Evolutionary conservation across 2,797 vertebrate genomes (phyloP).

Genomic region (Mustela erminea): DNA sequence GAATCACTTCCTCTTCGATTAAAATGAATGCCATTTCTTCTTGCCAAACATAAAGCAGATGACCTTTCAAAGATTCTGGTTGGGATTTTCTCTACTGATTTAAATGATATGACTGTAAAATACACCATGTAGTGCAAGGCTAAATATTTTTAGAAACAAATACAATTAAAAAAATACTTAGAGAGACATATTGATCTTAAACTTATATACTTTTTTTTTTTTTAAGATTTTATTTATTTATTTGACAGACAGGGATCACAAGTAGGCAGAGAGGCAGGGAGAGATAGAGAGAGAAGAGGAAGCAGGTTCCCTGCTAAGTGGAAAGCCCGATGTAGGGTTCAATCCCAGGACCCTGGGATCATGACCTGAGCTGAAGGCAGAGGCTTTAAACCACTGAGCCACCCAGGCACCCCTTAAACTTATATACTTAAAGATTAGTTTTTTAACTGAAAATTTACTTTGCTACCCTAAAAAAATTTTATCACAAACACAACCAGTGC

Average conservation of each 20-base stretch:
- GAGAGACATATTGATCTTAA: background rate
- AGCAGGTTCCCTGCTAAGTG: no score
- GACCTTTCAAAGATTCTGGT: constrained; percentile 53
- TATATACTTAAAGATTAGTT: background rate
- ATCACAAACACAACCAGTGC: background rate
- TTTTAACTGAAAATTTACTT: constrained; percentile 47
- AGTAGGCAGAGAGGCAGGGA: no score
- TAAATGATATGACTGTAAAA: constrained; percentile 33
- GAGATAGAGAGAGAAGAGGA: no score
- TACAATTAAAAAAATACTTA: background rate
- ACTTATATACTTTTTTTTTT: background rate
- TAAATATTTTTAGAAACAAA: constrained; percentile 46
- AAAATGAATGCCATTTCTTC: background rate
- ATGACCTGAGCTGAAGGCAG: no score
- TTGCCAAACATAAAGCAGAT: constrained; percentile 49
- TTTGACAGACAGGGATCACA: no score
- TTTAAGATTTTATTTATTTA: no score
- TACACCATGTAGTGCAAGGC: background rate
- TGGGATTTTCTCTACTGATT: constrained; percentile 45
- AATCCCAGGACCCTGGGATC: no score
- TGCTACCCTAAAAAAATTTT: background rate
- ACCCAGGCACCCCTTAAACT: background rate
- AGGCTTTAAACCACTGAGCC: no score
- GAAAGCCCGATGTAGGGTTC: no score
- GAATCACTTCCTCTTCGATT: background rate